Evolutionary conservation across 2,888 invertebrate species (phyloP), one percentile per base, ranked within the genome.

Genomic region (Macaria notata): DNA sequence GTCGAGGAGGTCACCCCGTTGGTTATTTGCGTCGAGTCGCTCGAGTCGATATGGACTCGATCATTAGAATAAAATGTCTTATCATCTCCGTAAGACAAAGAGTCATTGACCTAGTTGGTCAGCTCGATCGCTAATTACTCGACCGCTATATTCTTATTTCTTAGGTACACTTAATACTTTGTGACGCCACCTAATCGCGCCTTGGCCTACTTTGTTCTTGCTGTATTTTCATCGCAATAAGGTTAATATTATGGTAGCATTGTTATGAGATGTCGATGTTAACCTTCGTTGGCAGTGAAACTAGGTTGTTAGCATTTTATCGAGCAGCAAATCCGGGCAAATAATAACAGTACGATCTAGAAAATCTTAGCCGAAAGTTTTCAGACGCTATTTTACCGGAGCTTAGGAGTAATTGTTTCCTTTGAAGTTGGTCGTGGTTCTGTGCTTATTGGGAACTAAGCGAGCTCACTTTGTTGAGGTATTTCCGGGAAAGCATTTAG

Each of bases 21-120:
- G 57, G 63, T 60, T 64, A 63, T 67, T 65, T 61, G 62, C 56
- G 56, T 42, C 29, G 45, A 42, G 61, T 59, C 44, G 45, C 38
- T 51, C 36, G 31, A 61, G 19, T 2, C 19, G 19, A 19, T 19
- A 19, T 69, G 19, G 42, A 4, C 31, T 33, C 9, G 30, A 33
- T 33, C 7, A 54, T 67, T 71, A 65, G 68, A 68, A 65, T 60
- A 62, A 65, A 70, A 70, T 63, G 70, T 63, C 68, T 77, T 80
- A 83, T 83, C 79, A 78, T 65, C 60, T 49, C 46, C 51, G 69
- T 62, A 68, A 76, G 71, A 83, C 81, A 84, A 84, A 81, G 80
- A 80, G 84, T 85, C 86, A 78, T 84, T 86, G 88, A 88, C 88
- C 88, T 69, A 87, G 75, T 81, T 86, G 75, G 74, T 73, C 61